These are phyloP conservation scores for Meleagris gallopavo DNA, from an alignment of 2,113 vertebrate genomes.

Conservation along the genomic window DNA sequence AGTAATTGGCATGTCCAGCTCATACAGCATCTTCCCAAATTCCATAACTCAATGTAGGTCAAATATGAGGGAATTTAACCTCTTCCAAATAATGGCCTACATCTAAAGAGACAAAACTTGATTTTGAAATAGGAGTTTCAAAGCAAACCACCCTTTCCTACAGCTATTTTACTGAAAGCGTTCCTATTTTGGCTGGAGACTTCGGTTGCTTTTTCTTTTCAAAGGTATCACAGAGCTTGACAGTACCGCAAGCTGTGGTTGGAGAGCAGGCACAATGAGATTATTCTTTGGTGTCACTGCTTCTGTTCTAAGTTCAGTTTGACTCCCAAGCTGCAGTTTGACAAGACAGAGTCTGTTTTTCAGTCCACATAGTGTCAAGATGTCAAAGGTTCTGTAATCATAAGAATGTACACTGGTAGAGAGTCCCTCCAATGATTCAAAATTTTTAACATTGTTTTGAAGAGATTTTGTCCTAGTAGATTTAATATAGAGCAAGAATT, in stretches of 20 bases:
- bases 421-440: not conserved
- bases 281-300: not conserved
- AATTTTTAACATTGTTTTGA: not conserved
- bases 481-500: not conserved
- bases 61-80: not conserved
- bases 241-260: not conserved
- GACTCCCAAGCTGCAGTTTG: not conserved
- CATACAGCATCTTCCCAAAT: not conserved
- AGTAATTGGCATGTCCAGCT: not conserved
- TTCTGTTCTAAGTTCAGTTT: not conserved
- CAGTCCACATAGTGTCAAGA: not conserved
- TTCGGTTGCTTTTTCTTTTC: not conserved
- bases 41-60: not conserved
- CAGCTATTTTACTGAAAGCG: not conserved
- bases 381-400: not conserved
- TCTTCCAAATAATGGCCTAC: not conserved
- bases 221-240: not conserved
- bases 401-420: not conserved
- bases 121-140: slow-evolving; percentile 9
- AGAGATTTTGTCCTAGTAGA: not conserved
- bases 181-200: slow-evolving; percentile 28
- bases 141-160: not conserved
- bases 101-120: not conserved
- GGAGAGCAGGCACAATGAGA: not conserved
- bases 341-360: not conserved